phyloP scores from a whole-genome alignment of 2,113 vertebrate genomes.

The Triplophysa siluroides region DNA sequence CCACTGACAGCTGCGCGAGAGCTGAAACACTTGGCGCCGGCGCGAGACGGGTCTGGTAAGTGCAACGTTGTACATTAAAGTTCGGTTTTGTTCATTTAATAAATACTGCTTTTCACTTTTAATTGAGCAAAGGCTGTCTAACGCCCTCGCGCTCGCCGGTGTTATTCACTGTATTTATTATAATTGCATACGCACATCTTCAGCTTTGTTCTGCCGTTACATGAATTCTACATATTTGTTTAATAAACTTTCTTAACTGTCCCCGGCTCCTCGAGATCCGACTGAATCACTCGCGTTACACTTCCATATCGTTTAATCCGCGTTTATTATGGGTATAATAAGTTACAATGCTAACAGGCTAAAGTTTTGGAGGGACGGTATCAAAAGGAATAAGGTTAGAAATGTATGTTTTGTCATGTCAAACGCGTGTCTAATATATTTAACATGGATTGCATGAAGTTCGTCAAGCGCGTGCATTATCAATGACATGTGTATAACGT shows the following conservation, averaged over 20 bases:
- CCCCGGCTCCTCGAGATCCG: no score
- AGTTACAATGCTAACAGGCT: not conserved
- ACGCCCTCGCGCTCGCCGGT: not conserved
- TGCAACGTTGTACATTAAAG: not conserved
- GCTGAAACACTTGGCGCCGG: conserved; percentile 81
- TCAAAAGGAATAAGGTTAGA: not conserved
- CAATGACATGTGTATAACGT: not conserved
- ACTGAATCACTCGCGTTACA: no score
- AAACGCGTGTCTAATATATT: not conserved
- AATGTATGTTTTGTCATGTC: not conserved
- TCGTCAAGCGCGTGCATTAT: not conserved
- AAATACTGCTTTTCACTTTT: not conserved
- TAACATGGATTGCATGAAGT: not conserved
- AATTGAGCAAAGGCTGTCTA: not conserved
- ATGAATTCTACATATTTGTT: no score
- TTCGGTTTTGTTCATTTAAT: not conserved
- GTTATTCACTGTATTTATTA: not conserved
- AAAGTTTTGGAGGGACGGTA: conserved; percentile 23
- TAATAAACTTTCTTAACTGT: no score
- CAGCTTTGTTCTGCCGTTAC: no score
- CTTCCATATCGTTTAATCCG: not conserved
- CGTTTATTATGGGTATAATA: not conserved
- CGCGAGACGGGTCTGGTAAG: conserved; percentile 66
- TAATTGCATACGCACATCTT: no score
- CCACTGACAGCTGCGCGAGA: conserved; percentile 49